Evolutionary conservation across 37 sponge, comb jelly and placozoan species (phyloP).

Genomic region (Sycon ciliatum): DNA sequence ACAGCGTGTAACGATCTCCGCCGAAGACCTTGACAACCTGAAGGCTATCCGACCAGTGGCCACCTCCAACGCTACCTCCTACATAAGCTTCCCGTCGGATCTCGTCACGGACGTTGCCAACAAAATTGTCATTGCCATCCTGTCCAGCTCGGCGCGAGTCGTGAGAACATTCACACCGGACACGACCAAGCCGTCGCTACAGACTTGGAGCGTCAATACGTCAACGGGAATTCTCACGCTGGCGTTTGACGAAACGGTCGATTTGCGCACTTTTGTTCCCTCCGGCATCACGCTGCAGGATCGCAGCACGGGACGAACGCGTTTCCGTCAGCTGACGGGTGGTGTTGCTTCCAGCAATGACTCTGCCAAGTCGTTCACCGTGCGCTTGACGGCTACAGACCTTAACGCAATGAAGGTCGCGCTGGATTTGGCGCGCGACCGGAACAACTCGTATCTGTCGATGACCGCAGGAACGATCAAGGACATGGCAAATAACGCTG

Average conservation of each 20-base stretch:
- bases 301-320: neutral
- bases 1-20: constrained; percentile 43
- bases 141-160: neutral
- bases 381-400: constrained; percentile 47
- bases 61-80: neutral
- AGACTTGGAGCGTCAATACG: constrained; percentile 41
- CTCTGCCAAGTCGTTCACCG: too few relatives aligned
- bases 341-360: too few relatives aligned
- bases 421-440: neutral
- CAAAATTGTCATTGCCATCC: neutral
- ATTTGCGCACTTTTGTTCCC: constrained; percentile 37
- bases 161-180: constrained; percentile 41
- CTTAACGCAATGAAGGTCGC: constrained; percentile 69
- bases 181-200: constrained; percentile 26
- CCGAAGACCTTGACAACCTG: constrained; percentile 34
- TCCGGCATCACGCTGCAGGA: neutral
- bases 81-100: neutral
- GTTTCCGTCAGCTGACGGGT: neutral
- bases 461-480: constrained; percentile 26
- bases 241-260: constrained; percentile 69
- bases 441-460: constrained; percentile 40
- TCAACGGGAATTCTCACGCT: constrained; percentile 58
- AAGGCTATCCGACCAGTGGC: neutral
- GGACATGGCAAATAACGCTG: constrained; percentile 60
- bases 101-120: neutral